Evolutionary conservation across 2,888 invertebrate species (phyloP), one percentile per base, ranked within the genome.

Genomic region (Agriopis leucophaearia): DNA sequence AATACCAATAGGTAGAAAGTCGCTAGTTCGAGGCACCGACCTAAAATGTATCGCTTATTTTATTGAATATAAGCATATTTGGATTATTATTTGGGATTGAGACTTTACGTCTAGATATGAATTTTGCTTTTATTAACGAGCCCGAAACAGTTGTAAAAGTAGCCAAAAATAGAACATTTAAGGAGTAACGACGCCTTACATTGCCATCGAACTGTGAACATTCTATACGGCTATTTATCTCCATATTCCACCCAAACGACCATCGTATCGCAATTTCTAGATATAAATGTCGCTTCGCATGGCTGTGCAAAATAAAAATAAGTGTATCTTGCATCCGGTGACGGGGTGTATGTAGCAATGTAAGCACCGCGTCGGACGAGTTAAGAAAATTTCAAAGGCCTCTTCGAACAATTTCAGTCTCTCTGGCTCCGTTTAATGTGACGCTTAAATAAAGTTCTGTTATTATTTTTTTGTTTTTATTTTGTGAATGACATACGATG

Each of bases 261-360:
- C 15, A 45, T 8, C 12, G 57, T 57, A 36, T 35, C 57, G 45
- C 57, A 57, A 35, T 45, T 45, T 57, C 57, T 57, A 57, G 45
- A 45, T 35, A 57, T 57, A 62, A 54, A 62, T 62, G 54, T 62
- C 45, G 54, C 54, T 16, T 62, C 54, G 52, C 54, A 62, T 62
- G 45, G 38, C 54, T 62, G 57, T 36, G 45, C 0, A 16, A n/a
- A 15, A 57, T 45, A 57, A 59, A 38, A 59, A 48, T 59, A 40
- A 47, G 16, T 48, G 45, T 45, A n/a, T 45, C 48, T 48, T 16
- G 13, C 58, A 48, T 56, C 56, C 56, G 56, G 56, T 12, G 44
- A 13, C n/a, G 15, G 52, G 16, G 54, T 40, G 55, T 18, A 1
- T 1, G n/a, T 36, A 8, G 15, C 38, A 15, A 15, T 6, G 13